Evolutionary conservation across 2,888 invertebrate genomes (phyloP).

Genomic region (Mayetiola destructor): DNA sequence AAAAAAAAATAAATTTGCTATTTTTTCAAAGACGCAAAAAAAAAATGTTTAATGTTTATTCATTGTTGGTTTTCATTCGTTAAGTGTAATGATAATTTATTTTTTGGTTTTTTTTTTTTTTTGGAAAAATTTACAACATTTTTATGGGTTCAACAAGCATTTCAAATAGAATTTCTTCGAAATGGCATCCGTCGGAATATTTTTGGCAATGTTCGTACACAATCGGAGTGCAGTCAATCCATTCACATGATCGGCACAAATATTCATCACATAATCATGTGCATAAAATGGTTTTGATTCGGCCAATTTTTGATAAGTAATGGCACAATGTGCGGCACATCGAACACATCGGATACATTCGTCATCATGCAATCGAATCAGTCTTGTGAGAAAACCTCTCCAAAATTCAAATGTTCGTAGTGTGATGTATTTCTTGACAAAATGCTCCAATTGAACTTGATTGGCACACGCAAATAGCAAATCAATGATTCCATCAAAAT

Average conservation of each 20-base stretch:
- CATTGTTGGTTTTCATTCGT: too few species aligned
- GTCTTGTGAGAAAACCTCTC: background rate
- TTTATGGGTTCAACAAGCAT: slow-evolving; percentile 23
- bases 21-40: too few species aligned
- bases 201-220: slow-evolving; percentile 18
- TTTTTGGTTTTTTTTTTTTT: too few species aligned
- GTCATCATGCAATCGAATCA: slow-evolving; percentile 20
- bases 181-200: slow-evolving; percentile 33
- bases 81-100: too few species aligned
- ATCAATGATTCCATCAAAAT: background rate
- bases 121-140: too few species aligned
- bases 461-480: background rate
- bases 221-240: background rate
- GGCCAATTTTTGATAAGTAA: slow-evolving; percentile 31
- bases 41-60: too few species aligned
- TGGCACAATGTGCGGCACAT: slow-evolving; percentile 28
- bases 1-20: too few species aligned
- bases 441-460: background rate
- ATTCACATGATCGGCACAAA: too few species aligned
- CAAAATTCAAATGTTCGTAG: background rate
- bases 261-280: background rate
- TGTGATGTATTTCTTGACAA: background rate
- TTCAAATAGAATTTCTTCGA: slow-evolving; percentile 32
- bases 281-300: background rate
- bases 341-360: slow-evolving; percentile 29